Evolutionary conservation across 1,140 invertebrate species (phyloP), one percentile per base, ranked within the genome.

Genomic region (Habropoda laboriosa): DNA sequence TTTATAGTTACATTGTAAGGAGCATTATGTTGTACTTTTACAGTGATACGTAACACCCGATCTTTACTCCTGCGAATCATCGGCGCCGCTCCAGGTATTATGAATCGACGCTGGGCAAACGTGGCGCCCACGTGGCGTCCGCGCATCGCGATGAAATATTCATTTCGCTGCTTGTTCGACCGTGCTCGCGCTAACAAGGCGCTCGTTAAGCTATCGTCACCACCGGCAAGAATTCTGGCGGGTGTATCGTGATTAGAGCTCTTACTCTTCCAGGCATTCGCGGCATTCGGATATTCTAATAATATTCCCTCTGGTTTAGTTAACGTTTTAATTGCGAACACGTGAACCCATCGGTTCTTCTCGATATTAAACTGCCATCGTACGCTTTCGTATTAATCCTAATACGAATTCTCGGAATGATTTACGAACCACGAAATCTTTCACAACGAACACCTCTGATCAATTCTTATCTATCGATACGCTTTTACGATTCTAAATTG

Each of bases 151-250:
- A 80, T 80, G 78, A 80, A 80, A 80, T 80, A 80, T 80, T 80
- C 78, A 80, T 80, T 80, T 80, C 51, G 61, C 78, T 63, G 78
- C 71, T 80, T 80, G 71, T 74, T 80, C 78, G 51, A 79, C 49
- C 77, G 61, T 80, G 45, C 70, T 80, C 30, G 71, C 78, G 78
- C 78, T 80, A 80, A 80, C 78, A 80, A 80, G 78, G 78, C 78
- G 71, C 78, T 80, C 78, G 78, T 80, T 80, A 80, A 66, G 61
- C 71, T 80, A 80, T 80, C 78, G 78, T 80, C 71, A 58, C 61
- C 71, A 58, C n/a, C 16, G 71, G 35, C n/a, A 74, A 38, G 51
- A 57, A 66, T 73, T 66, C 61, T 49, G 71, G 60, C 71, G 42
- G 51, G 64, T 76, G 75, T 78, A 78, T 78, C 75, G 64, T 78